phyloP scores from a whole-genome alignment of 2,113 vertebrate species.

The Saccopteryx leptura region DNA sequence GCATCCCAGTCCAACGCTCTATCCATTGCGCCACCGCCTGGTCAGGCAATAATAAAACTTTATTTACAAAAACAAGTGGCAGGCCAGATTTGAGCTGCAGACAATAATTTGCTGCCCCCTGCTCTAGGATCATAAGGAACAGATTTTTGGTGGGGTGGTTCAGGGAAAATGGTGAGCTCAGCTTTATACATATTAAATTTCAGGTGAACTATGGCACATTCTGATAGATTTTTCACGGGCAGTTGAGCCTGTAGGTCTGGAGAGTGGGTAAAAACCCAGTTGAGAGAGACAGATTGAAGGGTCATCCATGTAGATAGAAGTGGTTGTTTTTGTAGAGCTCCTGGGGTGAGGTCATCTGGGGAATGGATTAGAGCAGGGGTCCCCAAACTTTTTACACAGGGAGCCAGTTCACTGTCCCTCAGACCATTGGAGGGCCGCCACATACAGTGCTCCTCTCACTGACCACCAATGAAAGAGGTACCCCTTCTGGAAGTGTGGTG shows the following conservation, averaged over 20 bases:
- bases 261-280: constrained; percentile 36
- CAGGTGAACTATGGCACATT: constrained; percentile 36
- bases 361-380: not conserved
- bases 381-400: no score
- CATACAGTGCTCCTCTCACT: no score
- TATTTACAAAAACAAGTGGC: constrained; percentile 25
- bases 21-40: no score
- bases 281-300: constrained; percentile 57
- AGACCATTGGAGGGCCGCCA: no score
- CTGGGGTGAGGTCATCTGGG: not conserved
- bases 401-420: no score
- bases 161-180: constrained; percentile 58
- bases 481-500: no score
- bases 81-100: not conserved
- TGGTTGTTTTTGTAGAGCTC: constrained; percentile 47
- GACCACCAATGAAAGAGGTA: no score
- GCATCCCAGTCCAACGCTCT: no score
- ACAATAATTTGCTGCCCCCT: not conserved
- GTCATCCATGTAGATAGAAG: not conserved
- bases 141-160: constrained; percentile 14
- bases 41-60: constrained; percentile 1
- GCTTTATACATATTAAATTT: constrained; percentile 43
- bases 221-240: constrained; percentile 41
- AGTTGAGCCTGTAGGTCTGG: constrained; percentile 33
- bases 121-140: not conserved